phyloP scores from a whole-genome alignment of 2,888 invertebrate species.

The Rhopalosiphum nymphaeae region DNA sequence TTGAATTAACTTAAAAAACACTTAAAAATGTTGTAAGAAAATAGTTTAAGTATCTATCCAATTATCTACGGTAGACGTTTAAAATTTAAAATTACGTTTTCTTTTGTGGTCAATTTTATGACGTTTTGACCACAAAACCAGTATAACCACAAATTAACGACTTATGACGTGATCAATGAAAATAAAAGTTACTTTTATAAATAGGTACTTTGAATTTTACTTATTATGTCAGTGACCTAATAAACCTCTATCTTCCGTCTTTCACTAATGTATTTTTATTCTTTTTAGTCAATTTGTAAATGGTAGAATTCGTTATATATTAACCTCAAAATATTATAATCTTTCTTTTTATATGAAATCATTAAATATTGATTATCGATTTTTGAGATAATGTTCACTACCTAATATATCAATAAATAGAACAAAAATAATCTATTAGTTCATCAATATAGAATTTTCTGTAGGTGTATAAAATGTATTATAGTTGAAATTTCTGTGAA shows the following conservation, averaged over 20 bases:
- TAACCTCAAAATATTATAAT: neutral
- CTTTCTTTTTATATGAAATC: neutral
- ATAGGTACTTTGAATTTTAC: neutral
- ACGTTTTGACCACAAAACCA: constrained; percentile 9
- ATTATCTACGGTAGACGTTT: neutral
- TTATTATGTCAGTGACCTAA: constrained; percentile 36
- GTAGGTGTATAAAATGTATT: neutral
- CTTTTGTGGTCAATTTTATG: neutral
- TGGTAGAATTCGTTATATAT: neutral
- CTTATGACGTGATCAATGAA: constrained; percentile 22
- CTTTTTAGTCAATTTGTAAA: neutral
- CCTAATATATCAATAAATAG: neutral
- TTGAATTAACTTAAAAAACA: neutral
- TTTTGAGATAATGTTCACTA: neutral
- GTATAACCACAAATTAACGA: constrained; percentile 8
- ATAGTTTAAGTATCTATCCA: neutral
- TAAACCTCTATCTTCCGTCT: constrained; percentile 27
- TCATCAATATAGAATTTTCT: neutral
- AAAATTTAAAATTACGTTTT: neutral
- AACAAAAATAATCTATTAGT: neutral
- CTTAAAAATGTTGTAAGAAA: neutral
- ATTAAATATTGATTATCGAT: neutral
- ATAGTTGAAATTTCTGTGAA: neutral
- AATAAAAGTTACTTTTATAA: neutral
- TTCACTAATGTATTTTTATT: neutral